phyloP scores from a whole-genome alignment of 92 coral and sea anemone species.

The Blastomussa wellsi region DNA sequence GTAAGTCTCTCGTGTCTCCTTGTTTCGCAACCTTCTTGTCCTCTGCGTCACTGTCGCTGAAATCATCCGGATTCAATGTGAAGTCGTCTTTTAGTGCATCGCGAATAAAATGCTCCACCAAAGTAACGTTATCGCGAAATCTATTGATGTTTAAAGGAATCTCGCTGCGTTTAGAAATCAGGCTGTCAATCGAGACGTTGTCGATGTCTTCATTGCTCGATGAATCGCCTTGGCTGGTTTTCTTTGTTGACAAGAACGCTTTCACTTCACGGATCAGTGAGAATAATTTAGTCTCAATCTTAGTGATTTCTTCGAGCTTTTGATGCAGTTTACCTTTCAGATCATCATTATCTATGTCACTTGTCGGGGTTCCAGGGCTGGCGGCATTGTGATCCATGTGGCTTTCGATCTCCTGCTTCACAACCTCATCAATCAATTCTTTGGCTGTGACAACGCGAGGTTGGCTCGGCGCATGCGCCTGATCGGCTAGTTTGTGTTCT shows the following conservation, averaged over 20 bases:
- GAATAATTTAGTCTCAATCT: slow-evolving; percentile 63
- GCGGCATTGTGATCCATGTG: slow-evolving; percentile 28
- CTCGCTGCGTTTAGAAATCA: slow-evolving; percentile 49
- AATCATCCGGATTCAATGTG: slow-evolving; percentile 14
- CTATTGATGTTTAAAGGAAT: slow-evolving; percentile 66
- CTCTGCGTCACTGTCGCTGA: slow-evolving; percentile 28
- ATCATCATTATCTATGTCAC: slow-evolving; percentile 38
- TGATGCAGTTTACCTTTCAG: slow-evolving; percentile 63
- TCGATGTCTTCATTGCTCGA: slow-evolving; percentile 45
- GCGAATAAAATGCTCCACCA: slow-evolving; percentile 85
- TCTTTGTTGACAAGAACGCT: slow-evolving; percentile 62
- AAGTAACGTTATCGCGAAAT: slow-evolving; percentile 60
- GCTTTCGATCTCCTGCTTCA: slow-evolving; percentile 61
- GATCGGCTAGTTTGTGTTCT: slow-evolving; percentile 19
- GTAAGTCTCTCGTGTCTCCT: slow-evolving; percentile 75
- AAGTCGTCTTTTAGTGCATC: slow-evolving; percentile 74
- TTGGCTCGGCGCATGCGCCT: slow-evolving; percentile 27
- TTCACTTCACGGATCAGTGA: slow-evolving; percentile 75
- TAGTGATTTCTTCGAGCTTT: slow-evolving; percentile 70
- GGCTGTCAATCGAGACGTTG: slow-evolving; percentile 25
- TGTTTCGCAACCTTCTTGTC: slow-evolving; percentile 61
- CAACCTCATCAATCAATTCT: slow-evolving; percentile 76
- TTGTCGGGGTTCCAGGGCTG: background rate
- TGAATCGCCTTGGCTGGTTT: slow-evolving; percentile 26
- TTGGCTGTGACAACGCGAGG: slow-evolving; percentile 54